Conservation (phyloP, 2,888 invertebrate genomes). For the Sicus ferrugineus region DNA sequence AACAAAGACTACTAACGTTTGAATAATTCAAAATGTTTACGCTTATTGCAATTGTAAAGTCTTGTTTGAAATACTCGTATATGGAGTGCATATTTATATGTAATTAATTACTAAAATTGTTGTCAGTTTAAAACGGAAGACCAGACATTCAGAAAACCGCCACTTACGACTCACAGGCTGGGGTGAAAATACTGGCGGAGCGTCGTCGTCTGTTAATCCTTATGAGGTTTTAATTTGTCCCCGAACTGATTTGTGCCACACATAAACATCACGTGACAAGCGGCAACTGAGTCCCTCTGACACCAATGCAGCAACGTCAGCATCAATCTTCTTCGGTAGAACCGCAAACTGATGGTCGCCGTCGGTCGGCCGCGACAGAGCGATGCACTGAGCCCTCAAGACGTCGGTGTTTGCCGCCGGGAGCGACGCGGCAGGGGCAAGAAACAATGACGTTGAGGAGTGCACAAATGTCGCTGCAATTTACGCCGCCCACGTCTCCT, state of each 20-base stretch:
- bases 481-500: slow-evolving; percentile 2
- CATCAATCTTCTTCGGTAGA: slow-evolving; percentile 44
- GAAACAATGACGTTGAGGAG: slow-evolving; percentile 54
- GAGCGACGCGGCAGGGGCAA: neutral
- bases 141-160: no score
- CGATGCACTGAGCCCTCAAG: no score
- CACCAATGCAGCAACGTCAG: slow-evolving; percentile 43
- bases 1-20: no score
- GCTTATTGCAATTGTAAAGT: neutral
- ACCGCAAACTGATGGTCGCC: slow-evolving; percentile 14
- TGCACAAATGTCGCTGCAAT: slow-evolving; percentile 35
- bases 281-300: slow-evolving; percentile 39
- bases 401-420: neutral
- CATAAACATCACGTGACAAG: slow-evolving; percentile 32
- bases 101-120: no score
- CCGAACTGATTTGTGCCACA: slow-evolving; percentile 41
- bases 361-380: slow-evolving; percentile 15
- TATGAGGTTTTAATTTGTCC: slow-evolving; percentile 47
- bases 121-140: no score
- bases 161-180: no score
- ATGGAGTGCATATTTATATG: neutral
- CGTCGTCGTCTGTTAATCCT: slow-evolving; percentile 24
- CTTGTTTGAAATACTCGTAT: neutral
- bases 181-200: neutral
- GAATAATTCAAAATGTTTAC: neutral